These are phyloP conservation scores for Tetraodon nigroviridis DNA, from an alignment of 2,113 vertebrate species.

Conservation along the genomic window DNA sequence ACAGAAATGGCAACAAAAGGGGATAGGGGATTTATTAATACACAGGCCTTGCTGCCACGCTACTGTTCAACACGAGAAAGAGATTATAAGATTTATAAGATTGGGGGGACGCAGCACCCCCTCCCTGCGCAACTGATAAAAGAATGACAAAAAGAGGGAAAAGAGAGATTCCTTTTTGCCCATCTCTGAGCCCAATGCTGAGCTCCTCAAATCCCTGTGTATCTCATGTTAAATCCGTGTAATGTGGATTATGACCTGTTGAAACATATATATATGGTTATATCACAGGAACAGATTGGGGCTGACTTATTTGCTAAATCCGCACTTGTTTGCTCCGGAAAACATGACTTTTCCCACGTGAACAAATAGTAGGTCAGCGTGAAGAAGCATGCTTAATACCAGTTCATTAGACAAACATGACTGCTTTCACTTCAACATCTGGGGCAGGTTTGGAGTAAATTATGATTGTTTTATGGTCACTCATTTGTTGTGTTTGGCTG, in stretches of 20 bases:
- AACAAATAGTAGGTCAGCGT: not conserved
- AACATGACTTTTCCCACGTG: slow-evolving; percentile 31
- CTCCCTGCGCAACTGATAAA: slow-evolving; percentile 24
- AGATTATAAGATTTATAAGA: slow-evolving; percentile 53
- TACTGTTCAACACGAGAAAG: slow-evolving; percentile 54
- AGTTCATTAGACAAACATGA: not conserved
- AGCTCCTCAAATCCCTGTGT: slow-evolving; percentile 74
- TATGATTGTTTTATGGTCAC: no score
- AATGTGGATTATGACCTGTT: slow-evolving; percentile 76
- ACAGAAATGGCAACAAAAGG: slow-evolving; percentile 54
- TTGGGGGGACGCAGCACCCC: slow-evolving; percentile 7
- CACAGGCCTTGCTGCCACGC: slow-evolving; percentile 54
- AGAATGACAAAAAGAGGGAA: slow-evolving; percentile 40
- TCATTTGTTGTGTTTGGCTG: no score
- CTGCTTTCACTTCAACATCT: slow-evolving; percentile 11
- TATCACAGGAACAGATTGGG: slow-evolving; percentile 63
- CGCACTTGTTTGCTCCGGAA: slow-evolving; percentile 38
- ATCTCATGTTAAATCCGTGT: slow-evolving; percentile 73
- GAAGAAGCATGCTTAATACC: not conserved
- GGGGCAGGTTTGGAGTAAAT: not conserved
- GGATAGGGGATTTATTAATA: slow-evolving; percentile 57
- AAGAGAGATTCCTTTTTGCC: slow-evolving; percentile 28
- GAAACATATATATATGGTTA: slow-evolving; percentile 66
- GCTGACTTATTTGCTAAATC: slow-evolving; percentile 56
- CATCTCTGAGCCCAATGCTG: slow-evolving; percentile 62